phyloP scores from a whole-genome alignment of 2,113 vertebrate genomes.

The Malurus elegans region DNA sequence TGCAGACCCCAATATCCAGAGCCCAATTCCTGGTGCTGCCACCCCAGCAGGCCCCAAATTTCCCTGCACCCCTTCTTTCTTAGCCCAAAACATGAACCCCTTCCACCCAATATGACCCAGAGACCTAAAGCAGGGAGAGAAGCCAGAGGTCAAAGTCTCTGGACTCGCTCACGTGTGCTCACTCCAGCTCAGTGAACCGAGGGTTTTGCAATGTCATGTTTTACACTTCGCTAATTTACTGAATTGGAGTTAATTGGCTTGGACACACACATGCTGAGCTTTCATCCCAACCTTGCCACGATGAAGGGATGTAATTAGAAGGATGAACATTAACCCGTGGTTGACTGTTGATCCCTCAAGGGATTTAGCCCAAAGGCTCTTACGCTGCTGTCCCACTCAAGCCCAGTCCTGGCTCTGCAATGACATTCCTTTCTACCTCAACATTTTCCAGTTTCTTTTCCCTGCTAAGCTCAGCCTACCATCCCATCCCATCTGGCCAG shows the following conservation, averaged over 20 bases:
- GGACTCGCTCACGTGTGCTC: neutral
- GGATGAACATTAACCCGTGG: conserved; percentile 4
- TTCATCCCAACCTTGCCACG: neutral
- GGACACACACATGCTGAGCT: neutral
- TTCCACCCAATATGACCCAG: neutral
- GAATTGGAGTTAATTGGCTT: conserved; percentile 14
- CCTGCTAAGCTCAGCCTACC: neutral
- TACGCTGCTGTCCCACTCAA: neutral
- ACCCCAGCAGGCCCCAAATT: neutral
- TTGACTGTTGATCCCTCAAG: neutral
- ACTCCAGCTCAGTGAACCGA: neutral
- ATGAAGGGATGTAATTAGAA: neutral
- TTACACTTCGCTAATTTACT: conserved; percentile 23
- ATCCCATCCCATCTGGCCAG: neutral
- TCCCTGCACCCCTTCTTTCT: neutral
- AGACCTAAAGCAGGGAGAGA: neutral
- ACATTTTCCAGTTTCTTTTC: neutral
- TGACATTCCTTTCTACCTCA: neutral
- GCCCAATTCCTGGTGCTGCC: neutral
- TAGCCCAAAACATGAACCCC: neutral
- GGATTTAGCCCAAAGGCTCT: neutral
- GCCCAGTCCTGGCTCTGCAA: neutral
- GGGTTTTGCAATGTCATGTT: conserved; percentile 38
- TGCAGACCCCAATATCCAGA: neutral
- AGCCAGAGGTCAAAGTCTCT: conserved; percentile 29